Base-by-base conservation (phyloP, 2,888 invertebrate species). In the Torymus tubicola region DNA sequence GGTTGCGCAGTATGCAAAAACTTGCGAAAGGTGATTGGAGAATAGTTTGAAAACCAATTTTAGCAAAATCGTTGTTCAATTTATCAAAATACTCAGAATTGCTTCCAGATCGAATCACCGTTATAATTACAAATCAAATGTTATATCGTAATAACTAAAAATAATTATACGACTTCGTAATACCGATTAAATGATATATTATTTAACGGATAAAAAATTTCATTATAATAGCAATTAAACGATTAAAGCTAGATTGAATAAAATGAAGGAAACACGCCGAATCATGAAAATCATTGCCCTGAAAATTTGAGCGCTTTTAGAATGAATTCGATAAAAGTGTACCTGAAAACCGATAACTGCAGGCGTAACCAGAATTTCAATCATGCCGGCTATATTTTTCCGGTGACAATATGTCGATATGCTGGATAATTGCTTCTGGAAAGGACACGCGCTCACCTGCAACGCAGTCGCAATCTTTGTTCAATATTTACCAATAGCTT, bases 361-460 rank as follows among this genome's bases (percentile, higher is more conserved):
- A 52, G n/a, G 18, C 60, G 58, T n/a, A 79, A 74, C 74, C 58
- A 74, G 69, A 79, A 74, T 79, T 79, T 74, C 79, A 74, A 79
- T 79, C 69, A 58, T 64, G 21, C 11, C 55, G 21, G 42, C 60
- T 71, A 75, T 65, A 75, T 71, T 50, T 80, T 75, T 61, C 50
- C 58, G 11, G 8, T 75, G 80, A 75, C 80, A 75, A 80, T 75
- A 75, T 80, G 75, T 71, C 80, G 75, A 80, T 71, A 80, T 61
- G 65, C n/a, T 21, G 57, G 65, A 75, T 63, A 73, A 70, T 75
- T 75, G 75, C 80, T 80, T 70, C 70, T 75, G 74, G 53, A 75
- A 74, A 60, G 18, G 79, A 72, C 79, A 61, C 31, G 65, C 65
- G 68, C 63, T 76, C 76, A 67, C 2, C 57, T 18, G 58, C 65